Conservation (phyloP, 2,797 vertebrate species). For the Catharus ustulatus region DNA sequence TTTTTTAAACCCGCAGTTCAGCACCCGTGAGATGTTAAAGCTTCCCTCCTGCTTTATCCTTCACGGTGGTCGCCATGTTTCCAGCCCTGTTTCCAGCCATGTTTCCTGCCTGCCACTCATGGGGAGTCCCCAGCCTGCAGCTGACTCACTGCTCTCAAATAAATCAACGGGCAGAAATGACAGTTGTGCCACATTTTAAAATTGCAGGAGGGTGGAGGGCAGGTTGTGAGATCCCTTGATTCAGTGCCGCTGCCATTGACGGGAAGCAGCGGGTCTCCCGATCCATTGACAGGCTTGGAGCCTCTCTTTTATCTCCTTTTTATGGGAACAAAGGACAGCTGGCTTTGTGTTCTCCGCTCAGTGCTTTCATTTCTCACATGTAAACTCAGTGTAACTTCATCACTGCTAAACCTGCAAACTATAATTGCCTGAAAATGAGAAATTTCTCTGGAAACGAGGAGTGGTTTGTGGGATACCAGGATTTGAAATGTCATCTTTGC, state of each 20-base stretch:
- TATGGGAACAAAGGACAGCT: constrained; percentile 24
- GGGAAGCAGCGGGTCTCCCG: not conserved
- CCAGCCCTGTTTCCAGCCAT: not conserved
- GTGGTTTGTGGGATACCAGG: not conserved
- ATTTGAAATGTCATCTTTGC: not conserved
- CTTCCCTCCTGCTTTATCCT: not conserved
- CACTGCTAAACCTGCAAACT: not conserved
- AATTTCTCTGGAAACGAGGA: not conserved
- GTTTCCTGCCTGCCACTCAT: accelerated
- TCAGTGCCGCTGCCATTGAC: not conserved
- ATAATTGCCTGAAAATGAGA: not conserved
- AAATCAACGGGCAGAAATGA: not conserved
- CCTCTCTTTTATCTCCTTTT: constrained; percentile 18
- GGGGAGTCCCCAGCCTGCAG: not conserved
- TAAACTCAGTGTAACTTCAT: not conserved
- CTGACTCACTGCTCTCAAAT: not conserved
- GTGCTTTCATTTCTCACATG: not conserved
- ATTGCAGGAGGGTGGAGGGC: not conserved
- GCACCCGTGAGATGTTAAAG: accelerated
- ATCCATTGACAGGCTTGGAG: not conserved
- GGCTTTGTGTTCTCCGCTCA: not conserved
- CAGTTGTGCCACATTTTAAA: not conserved
- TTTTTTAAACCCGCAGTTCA: not conserved
- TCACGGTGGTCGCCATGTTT: not conserved
- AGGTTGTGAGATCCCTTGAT: constrained; percentile 27